phyloP scores from a whole-genome alignment of 2,888 invertebrate species.

The Cybosia mesomella region DNA sequence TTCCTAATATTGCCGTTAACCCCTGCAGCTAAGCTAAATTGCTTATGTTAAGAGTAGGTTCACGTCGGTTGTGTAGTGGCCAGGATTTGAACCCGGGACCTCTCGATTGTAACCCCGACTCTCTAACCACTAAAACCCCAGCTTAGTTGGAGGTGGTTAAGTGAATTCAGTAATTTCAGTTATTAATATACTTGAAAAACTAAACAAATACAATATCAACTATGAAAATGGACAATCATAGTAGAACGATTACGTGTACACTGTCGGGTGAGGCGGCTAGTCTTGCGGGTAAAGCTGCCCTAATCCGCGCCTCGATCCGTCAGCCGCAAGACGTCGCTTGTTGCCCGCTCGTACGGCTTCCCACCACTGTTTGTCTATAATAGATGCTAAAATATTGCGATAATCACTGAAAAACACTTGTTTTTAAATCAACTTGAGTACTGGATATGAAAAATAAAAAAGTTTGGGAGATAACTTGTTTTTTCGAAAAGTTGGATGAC shows the following conservation, averaged over 20 bases:
- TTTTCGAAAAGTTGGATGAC: no score
- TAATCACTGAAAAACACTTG: neutral
- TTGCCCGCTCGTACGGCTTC: conserved; percentile 78
- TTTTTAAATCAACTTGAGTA: neutral
- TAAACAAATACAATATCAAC: neutral
- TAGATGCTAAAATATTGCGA: conserved; percentile 17
- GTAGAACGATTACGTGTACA: conserved; percentile 26
- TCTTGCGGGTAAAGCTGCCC: conserved; percentile 69
- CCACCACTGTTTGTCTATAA: conserved; percentile 26
- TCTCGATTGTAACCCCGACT: no score
- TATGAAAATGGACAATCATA: conserved; percentile 13
- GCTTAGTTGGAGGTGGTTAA: no score
- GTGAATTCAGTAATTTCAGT: no score
- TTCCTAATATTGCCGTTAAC: no score
- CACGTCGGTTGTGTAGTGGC: no score
- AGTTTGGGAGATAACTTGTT: no score
- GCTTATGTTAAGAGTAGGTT: no score
- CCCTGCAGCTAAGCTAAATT: no score
- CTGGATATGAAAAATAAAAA: neutral
- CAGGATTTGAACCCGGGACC: no score
- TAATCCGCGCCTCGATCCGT: conserved; percentile 73
- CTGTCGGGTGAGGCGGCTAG: conserved; percentile 30
- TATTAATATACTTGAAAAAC: neutral
- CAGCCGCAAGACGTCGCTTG: conserved; percentile 78
- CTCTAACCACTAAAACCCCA: no score